phyloP scores from a whole-genome alignment of 1,140 invertebrate species.

The Cryptotermes secundus region DNA sequence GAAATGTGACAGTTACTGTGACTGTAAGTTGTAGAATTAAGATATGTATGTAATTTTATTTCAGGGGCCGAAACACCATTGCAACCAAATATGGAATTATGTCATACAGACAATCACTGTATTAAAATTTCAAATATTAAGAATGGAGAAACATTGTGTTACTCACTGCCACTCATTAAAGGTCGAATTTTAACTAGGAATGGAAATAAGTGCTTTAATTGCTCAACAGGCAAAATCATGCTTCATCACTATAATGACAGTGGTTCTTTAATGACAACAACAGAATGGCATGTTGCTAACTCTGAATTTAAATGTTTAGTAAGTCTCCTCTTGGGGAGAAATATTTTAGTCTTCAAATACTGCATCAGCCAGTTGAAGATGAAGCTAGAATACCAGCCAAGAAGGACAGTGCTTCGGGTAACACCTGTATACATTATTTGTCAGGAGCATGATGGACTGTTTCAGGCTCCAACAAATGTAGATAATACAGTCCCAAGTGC shows the following conservation, averaged over 20 bases:
- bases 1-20: background rate
- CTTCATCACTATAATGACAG: background rate
- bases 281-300: slow-evolving; percentile 31
- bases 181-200: slow-evolving; percentile 20
- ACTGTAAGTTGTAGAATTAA: background rate
- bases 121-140: slow-evolving; percentile 33
- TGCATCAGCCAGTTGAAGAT: background rate
- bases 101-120: slow-evolving; percentile 21
- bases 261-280: background rate
- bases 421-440: slow-evolving; percentile 75
- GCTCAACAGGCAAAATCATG: slow-evolving; percentile 1
- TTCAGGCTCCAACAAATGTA: slow-evolving; percentile 71
- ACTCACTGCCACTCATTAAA: slow-evolving; percentile 33
- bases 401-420: slow-evolving; percentile 45
- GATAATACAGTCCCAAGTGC: slow-evolving; percentile 73
- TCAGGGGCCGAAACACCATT: background rate
- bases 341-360: slow-evolving; percentile 31
- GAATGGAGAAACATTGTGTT: slow-evolving; percentile 29
- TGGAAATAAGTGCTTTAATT: background rate
- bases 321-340: slow-evolving; percentile 19
- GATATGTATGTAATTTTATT: background rate
- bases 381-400: background rate
- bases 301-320: slow-evolving; percentile 33
- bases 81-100: background rate
- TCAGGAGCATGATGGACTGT: slow-evolving; percentile 72